Base-by-base conservation (phyloP, 1,140 invertebrate genomes). In the Bombus ignitus region DNA sequence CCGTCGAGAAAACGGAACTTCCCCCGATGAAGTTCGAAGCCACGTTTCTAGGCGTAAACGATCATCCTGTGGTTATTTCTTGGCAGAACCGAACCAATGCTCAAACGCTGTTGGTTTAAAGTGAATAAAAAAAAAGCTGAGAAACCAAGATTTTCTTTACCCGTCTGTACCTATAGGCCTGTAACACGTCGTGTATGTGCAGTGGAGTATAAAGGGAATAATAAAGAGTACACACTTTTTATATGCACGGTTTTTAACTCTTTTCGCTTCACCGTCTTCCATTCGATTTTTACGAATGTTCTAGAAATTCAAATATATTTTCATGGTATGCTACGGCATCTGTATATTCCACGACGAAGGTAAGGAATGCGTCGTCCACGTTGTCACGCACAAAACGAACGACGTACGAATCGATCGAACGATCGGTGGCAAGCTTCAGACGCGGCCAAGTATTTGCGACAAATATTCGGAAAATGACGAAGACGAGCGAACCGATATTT, bases 71-170 rank as follows among this genome's bases (percentile, higher is more conserved):
- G 28, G 78, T 88, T 91, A 91, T 92, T 90, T 91, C 84, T 88
- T 86, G 86, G 85, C 90, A 71, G 71, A 89, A 87, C 81, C 85
- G 90, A 92, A 92, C 83, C 85, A 92, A 92, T 92, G 89, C 87
- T 92, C 87, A 89, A 91, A 87, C 66, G 84, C 86, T 92, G 91
- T 89, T 91, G 91, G 88, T 92, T 91, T 87, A 76, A 87, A 91
- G 72, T 89, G 59, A 79, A 90, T 91, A 91, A 92, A 92, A 84
- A 47, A 66, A 81, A 88, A 90, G 70, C 81, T 90, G 85, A 92
- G 66, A 79, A 91, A 88, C 42, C 70, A 81, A 73, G 65, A 80
- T 85, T 91, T 88, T 88, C 80, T 91, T 91, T 92, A 87, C 73
- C 91, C 83, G 77, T 92, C 83, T 91, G 80, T 92, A 91, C 87